A percentile compares a stretch with the other conserved stretches of the same genome.
Evolutionary conservation across 1,140 invertebrate species (phyloP).

Genomic region (Atopsyche davidsoni): DNA sequence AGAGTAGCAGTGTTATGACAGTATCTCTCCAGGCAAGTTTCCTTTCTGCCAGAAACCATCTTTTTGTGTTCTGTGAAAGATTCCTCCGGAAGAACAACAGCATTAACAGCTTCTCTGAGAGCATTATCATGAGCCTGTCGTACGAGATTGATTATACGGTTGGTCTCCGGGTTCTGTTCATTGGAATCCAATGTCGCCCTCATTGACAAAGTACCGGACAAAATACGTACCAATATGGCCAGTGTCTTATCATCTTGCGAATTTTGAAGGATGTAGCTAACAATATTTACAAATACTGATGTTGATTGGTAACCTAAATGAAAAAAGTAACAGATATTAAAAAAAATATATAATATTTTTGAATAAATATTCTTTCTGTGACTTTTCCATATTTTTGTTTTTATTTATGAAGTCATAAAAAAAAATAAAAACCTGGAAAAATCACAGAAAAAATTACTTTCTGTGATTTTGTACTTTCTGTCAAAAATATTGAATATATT

Average conservation of each 20-base stretch:
- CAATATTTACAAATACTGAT: conserved; percentile 48
- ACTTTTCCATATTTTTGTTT: too few relatives aligned
- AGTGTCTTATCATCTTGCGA: conserved; percentile 48
- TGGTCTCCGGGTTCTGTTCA: conserved; percentile 37
- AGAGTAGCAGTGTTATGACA: conserved; percentile 44
- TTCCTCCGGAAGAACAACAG: conserved; percentile 39
- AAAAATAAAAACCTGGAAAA: conserved; percentile 2
- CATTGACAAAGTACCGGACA: conserved; percentile 42
- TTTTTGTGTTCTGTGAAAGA: conserved; percentile 34
- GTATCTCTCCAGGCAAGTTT: conserved; percentile 42
- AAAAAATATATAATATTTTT: conserved; percentile 9
- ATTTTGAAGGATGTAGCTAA: conserved; percentile 50
- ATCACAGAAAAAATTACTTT: not conserved
- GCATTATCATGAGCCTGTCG: conserved; percentile 42
- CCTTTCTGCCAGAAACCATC: conserved; percentile 14
- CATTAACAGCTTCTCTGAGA: conserved; percentile 38
- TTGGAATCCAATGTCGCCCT: conserved; percentile 37
- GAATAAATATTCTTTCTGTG: too few relatives aligned
- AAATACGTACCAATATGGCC: conserved; percentile 48
- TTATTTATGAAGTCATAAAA: not conserved
- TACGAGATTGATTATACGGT: conserved; percentile 39
- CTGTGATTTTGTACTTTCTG: not conserved
- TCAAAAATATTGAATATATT: too few relatives aligned
- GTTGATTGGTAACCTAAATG: conserved; percentile 50
- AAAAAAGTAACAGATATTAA: conserved; percentile 27